phyloP scores from a whole-genome alignment of 2,797 vertebrate genomes.

The Phoeniculus purpureus region DNA sequence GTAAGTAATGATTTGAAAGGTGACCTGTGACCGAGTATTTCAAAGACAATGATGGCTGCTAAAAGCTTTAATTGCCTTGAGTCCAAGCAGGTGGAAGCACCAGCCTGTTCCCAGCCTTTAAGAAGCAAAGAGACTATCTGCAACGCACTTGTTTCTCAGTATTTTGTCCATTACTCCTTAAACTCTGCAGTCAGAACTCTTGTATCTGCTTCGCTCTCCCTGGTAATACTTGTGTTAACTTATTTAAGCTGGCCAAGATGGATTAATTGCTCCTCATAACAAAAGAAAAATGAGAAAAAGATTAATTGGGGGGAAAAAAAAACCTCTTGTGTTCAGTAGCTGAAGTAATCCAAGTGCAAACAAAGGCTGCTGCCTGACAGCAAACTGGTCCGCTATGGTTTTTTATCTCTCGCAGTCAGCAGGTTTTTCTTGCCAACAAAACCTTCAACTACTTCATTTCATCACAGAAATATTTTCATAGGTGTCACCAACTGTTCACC shows the following conservation, averaged over 20 bases:
- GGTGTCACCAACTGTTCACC: background rate
- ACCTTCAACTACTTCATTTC: background rate
- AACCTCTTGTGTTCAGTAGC: background rate
- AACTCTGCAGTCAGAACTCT: background rate
- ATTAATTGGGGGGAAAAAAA: background rate
- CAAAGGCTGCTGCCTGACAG: background rate
- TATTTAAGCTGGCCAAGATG: background rate
- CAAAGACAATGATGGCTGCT: background rate
- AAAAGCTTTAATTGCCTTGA: background rate
- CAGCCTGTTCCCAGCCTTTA: background rate
- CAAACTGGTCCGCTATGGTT: background rate
- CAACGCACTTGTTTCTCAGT: background rate
- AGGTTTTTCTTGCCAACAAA: background rate
- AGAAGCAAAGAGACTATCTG: background rate
- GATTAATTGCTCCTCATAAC: background rate
- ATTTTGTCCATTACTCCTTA: background rate
- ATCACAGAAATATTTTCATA: background rate
- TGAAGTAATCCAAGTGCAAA: background rate
- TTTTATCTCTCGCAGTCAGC: constrained; percentile 6
- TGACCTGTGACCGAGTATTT: background rate
- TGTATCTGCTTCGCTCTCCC: background rate
- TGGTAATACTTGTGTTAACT: background rate
- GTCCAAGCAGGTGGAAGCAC: background rate
- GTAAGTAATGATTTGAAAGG: background rate
- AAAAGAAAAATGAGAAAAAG: background rate